Evolutionary conservation across 2,113 vertebrate species (phyloP), one percentile per base, ranked within the genome.

Genomic region (Nannobrachium achirus): DNA sequence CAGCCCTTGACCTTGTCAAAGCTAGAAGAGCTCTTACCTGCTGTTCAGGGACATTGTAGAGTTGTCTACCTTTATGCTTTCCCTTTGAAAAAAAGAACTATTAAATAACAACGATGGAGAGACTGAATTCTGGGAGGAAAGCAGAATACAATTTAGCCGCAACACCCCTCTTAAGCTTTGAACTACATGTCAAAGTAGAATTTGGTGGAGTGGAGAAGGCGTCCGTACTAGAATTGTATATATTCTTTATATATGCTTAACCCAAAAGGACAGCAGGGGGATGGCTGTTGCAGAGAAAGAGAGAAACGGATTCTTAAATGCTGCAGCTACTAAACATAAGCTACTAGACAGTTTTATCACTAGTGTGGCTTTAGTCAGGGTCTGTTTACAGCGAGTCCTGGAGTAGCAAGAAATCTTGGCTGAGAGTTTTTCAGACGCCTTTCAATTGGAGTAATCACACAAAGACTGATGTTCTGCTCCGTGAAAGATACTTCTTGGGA

Each of bases 1-100:
- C 57, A 50, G 72, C 53, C 49, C 40, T 73, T 71, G 64, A 85
- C 83, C 86, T 71, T 7, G 5, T 59, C 59, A 44, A 75, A 65
- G n/a, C 58, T 63, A 33, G 55, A 64, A 58, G 61, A 72, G 73
- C 69, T 71, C 41, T 63, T 58, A 45, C 59, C 48, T 16, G 3
- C 64, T 53, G 76, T 81, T 73, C 19, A 53, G 50, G 20, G 61
- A 66, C 66, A 73, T 33, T 48, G 10, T 14, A 48, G 46, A 48
- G n/a, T 5, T 4, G 10, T 48, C 13, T 48, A n/a, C n/a, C 46
- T 10, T 46, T 46, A 48, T 48, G 9, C n/a, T 15, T 48, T 39
- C 46, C 18, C 15, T 71, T 25, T 59, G 52, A 66, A 60, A 66
- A 48, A 10, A 56, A 8, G n/a, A n/a, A n/a, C n/a, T n/a, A n/a